These are phyloP conservation scores for Drepanosiphum platanoidis DNA, from an alignment of 2,888 invertebrate species.

Conservation along the genomic window DNA sequence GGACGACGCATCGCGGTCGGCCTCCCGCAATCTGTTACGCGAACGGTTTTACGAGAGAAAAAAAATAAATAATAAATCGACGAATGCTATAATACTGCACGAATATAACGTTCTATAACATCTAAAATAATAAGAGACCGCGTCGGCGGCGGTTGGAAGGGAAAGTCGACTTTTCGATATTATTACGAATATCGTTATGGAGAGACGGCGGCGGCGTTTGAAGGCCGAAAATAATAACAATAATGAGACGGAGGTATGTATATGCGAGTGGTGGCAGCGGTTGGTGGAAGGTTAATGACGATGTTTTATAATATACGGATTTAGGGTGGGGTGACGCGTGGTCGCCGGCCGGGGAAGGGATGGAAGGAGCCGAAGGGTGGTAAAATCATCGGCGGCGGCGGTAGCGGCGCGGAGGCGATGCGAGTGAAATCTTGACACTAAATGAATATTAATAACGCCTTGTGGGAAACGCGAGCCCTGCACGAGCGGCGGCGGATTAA, in stretches of 20 bases:
- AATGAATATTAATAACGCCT: conserved; percentile 62
- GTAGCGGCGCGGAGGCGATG: conserved; percentile 34
- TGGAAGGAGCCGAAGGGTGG: not conserved
- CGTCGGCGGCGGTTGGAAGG: too few relatives aligned
- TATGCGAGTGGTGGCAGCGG: not conserved
- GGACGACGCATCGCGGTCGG: not conserved
- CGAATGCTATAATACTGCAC: too few relatives aligned
- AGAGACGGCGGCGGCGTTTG: not conserved
- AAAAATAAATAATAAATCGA: too few relatives aligned
- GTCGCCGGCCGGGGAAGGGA: not conserved
- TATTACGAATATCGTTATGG: not conserved
- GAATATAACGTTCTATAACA: too few relatives aligned
- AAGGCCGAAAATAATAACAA: conserved; percentile 13
- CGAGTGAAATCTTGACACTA: conserved; percentile 61
- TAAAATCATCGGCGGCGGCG: conserved; percentile 28
- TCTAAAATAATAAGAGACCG: too few relatives aligned
- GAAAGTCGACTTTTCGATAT: not conserved
- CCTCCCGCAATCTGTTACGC: too few relatives aligned
- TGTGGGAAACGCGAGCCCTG: conserved; percentile 53
- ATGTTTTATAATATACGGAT: conserved; percentile 37
- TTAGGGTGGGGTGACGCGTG: not conserved
- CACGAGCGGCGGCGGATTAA: conserved; percentile 51
- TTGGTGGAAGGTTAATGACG: conserved; percentile 42
- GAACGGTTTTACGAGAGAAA: too few relatives aligned
- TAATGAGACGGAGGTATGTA: not conserved